Evolutionary conservation across 2,113 vertebrate species (phyloP).

Genomic region (Corythornis madagascariensis): DNA sequence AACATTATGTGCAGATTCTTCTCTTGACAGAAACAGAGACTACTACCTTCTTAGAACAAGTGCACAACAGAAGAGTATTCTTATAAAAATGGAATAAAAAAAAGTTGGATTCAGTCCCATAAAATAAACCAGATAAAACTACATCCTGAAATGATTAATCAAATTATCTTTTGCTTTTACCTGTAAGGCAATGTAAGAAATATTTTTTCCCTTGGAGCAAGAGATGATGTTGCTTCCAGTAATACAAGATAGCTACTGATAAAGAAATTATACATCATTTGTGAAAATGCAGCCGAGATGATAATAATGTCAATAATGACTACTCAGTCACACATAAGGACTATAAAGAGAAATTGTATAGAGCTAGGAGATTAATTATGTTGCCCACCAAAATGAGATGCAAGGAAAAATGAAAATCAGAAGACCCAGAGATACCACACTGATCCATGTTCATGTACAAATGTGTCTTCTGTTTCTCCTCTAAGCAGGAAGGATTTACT

Average conservation of each 20-base stretch:
- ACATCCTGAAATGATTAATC: background rate
- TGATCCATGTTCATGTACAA: background rate
- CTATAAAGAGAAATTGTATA: background rate
- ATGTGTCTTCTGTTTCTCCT: background rate
- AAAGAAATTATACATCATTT: background rate
- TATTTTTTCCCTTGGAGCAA: background rate
- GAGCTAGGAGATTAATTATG: background rate
- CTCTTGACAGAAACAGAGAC: background rate
- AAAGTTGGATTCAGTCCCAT: background rate
- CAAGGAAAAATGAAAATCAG: background rate
- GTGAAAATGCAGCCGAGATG: background rate
- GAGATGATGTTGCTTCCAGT: background rate
- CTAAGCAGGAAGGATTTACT: background rate
- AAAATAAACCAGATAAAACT: background rate
- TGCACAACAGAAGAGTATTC: background rate
- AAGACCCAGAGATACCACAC: background rate
- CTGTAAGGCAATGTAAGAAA: background rate
- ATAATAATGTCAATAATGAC: background rate
- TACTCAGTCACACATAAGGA: background rate
- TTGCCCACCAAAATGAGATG: background rate
- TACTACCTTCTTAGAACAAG: background rate
- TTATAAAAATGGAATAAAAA: background rate
- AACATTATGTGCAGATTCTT: background rate
- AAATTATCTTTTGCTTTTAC: background rate
- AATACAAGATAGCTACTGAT: background rate